Percentiles rank a stretch among this genome's conserved stretches.
These are phyloP conservation scores for Agelas oroides DNA, from an alignment of 37 sponge, comb jelly and placozoan genomes.

Conservation along the genomic window DNA sequence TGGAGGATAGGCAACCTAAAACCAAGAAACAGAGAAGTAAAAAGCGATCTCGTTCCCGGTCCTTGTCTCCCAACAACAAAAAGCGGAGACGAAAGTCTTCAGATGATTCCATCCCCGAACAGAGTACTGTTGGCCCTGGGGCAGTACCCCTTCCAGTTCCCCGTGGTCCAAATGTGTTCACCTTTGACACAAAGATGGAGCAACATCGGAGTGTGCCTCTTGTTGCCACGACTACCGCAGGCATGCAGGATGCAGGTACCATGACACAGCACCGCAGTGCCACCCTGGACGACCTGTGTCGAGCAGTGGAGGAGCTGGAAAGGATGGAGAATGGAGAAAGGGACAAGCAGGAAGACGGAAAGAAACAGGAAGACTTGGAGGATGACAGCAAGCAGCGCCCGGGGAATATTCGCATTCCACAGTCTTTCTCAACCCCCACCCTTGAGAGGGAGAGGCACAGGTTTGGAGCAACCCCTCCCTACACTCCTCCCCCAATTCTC, in stretches of 20 bases:
- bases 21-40: neutral
- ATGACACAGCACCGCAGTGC: constrained; percentile 26
- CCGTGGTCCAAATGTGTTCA: constrained; percentile 35
- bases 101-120: neutral
- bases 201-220: too few species aligned
- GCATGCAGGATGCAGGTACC: constrained; percentile 34
- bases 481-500: constrained; percentile 90
- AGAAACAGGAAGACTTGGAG: neutral
- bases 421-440: neutral
- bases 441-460: constrained; percentile 50
- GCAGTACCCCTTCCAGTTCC: constrained; percentile 18
- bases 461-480: constrained; percentile 68
- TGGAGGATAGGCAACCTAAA: neutral
- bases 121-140: neutral
- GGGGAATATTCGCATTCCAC: constrained; percentile 54
- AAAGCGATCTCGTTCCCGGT: constrained; percentile 24
- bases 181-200: constrained; percentile 27
- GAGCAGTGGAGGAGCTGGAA: constrained; percentile 67
- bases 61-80: constrained; percentile 17
- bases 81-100: neutral
- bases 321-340: constrained; percentile 32
- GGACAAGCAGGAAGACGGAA: neutral
- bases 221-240: neutral
- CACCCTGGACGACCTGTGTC: constrained; percentile 75
- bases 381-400: constrained; percentile 31